phyloP scores from a whole-genome alignment of 2,888 invertebrate genomes.

The Scaeva pyrastri region DNA sequence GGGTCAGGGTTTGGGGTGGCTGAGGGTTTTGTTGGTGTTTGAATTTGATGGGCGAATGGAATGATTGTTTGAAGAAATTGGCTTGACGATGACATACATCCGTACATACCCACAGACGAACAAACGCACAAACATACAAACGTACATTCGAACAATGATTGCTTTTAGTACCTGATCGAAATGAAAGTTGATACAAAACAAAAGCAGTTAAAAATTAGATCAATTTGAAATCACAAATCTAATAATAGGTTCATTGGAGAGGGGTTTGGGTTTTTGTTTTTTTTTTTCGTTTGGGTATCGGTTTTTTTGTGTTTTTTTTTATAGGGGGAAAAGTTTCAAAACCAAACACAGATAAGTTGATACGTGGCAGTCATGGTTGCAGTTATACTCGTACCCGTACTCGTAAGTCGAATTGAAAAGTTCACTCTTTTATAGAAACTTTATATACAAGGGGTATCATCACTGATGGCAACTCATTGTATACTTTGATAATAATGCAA shows the following conservation, averaged over 20 bases:
- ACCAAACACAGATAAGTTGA: neutral
- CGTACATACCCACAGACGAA: neutral
- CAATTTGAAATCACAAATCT: slow-evolving; percentile 70
- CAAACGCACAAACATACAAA: no score
- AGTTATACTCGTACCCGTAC: no score
- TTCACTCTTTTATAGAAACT: slow-evolving; percentile 14
- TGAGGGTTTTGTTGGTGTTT: slow-evolving; percentile 38
- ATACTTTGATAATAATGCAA: slow-evolving; percentile 47
- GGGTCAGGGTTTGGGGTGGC: slow-evolving; percentile 9
- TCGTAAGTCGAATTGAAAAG: slow-evolving; percentile 47
- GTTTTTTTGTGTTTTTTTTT: slow-evolving; percentile 22
- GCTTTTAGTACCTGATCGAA: slow-evolving; percentile 47
- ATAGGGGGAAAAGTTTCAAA: slow-evolving; percentile 43
- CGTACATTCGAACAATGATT: slow-evolving; percentile 15
- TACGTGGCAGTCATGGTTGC: slow-evolving; percentile 25
- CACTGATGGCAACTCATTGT: slow-evolving; percentile 7
- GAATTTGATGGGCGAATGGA: slow-evolving; percentile 26
- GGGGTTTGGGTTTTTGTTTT: slow-evolving; percentile 15
- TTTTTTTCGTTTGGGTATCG: neutral
- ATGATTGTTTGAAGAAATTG: slow-evolving; percentile 70
- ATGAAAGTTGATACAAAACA: slow-evolving; percentile 27
- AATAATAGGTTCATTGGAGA: slow-evolving; percentile 55
- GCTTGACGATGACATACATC: slow-evolving; percentile 35
- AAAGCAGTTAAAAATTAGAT: slow-evolving; percentile 49
- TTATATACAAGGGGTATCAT: neutral